phyloP scores from a whole-genome alignment of 2,113 vertebrate genomes.

The Tragelaphus buxtoni region DNA sequence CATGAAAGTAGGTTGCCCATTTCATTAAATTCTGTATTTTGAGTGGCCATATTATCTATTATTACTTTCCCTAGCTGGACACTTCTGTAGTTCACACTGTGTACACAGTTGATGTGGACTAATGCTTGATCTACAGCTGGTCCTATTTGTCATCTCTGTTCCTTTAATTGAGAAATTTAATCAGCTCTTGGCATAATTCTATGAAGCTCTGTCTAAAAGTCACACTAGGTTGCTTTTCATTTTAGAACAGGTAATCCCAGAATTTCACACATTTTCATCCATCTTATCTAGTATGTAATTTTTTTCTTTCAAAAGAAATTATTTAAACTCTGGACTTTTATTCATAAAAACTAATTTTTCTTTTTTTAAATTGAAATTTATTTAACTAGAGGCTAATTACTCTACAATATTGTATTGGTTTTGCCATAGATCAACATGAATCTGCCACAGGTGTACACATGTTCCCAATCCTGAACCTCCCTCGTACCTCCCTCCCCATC shows the following conservation, averaged over 20 bases:
- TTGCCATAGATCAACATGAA: too few species aligned
- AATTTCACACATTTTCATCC: background rate
- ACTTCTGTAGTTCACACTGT: background rate
- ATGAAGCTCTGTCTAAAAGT: background rate
- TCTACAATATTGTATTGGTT: too few species aligned
- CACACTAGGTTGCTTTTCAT: background rate
- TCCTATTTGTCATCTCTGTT: background rate
- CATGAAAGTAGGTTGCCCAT: background rate
- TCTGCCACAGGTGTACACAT: too few species aligned
- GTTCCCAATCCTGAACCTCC: too few species aligned
- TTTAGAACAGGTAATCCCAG: background rate
- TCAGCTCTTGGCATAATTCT: background rate
- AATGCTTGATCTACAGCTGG: background rate
- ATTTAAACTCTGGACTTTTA: constrained; percentile 11
- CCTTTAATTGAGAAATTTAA: background rate
- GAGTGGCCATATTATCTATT: background rate
- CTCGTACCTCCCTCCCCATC: too few species aligned
- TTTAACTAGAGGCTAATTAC: too few species aligned
- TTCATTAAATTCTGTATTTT: background rate
- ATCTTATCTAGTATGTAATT: background rate
- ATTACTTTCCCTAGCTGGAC: background rate
- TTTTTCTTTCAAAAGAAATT: background rate
- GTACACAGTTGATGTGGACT: background rate
- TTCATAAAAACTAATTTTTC: constrained; percentile 3
- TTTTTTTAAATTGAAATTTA: background rate